Conservation (phyloP, 2,113 vertebrate species). For the Psettodes erumei region DNA sequence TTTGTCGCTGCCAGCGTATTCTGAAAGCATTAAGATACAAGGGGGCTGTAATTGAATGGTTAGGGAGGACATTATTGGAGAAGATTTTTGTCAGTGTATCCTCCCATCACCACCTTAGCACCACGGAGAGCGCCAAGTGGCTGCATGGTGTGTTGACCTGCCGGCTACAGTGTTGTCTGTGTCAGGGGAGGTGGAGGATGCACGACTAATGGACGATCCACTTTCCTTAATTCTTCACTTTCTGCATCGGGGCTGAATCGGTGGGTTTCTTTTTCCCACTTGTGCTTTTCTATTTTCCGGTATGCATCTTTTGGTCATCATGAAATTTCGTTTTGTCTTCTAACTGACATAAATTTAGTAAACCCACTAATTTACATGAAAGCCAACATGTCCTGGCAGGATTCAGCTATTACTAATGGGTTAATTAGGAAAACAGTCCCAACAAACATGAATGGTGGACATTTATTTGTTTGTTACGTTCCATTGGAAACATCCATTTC, state of each 20-base stretch:
- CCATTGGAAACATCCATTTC: neutral
- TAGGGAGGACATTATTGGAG: constrained; percentile 75
- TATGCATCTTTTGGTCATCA: neutral
- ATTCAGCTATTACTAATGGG: neutral
- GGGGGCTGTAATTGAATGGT: constrained; percentile 78
- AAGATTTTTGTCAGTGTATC: constrained; percentile 72
- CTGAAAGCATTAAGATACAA: constrained; percentile 72
- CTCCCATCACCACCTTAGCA: constrained; percentile 44
- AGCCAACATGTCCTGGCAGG: rapidly evolving
- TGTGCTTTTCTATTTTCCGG: neutral
- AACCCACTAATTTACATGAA: neutral
- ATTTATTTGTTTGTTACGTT: too few species aligned
- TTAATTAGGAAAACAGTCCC: too few species aligned
- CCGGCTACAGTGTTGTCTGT: constrained; percentile 30
- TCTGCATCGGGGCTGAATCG: constrained; percentile 1
- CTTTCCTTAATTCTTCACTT: constrained; percentile 24
- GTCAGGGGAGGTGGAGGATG: constrained; percentile 28
- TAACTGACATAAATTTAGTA: neutral
- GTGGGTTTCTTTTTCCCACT: neutral
- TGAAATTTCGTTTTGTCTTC: neutral
- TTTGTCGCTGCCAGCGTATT: constrained; percentile 62
- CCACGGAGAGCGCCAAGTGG: constrained; percentile 25
- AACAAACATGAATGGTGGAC: neutral
- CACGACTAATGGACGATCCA: constrained; percentile 35
- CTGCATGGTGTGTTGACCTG: constrained; percentile 44